Conservation (phyloP, 2,888 invertebrate genomes). For the Apotomis betuletana region DNA sequence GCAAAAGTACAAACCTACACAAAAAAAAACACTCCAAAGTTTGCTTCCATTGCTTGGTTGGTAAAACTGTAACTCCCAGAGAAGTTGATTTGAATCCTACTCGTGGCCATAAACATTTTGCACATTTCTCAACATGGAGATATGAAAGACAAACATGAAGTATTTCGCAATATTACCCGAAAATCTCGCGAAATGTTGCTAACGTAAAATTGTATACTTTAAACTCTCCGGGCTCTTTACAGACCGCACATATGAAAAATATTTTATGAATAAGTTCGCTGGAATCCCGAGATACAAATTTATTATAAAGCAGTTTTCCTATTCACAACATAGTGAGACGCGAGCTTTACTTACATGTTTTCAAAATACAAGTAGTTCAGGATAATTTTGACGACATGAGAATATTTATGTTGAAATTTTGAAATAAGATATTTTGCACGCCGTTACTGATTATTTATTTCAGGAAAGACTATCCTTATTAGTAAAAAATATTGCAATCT, state of each 20-base stretch:
- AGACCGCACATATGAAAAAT: constrained; percentile 2
- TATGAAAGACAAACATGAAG: not conserved
- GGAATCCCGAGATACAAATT: constrained; percentile 1
- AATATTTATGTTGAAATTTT: no score
- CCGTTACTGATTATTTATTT: no score
- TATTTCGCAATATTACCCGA: not conserved
- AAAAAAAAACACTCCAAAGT: no score
- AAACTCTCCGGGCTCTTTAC: not conserved
- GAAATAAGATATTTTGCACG: no score
- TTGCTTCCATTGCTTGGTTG: no score
- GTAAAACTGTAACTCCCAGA: no score
- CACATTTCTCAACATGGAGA: not conserved
- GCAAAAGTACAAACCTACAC: no score
- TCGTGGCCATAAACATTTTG: no score
- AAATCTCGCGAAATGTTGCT: not conserved
- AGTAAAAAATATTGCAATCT: no score
- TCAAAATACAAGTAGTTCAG: not conserved
- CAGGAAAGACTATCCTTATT: no score
- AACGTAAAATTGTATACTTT: constrained; percentile 18
- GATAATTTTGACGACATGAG: not conserved
- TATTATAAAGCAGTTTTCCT: constrained; percentile 3
- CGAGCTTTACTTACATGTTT: not conserved
- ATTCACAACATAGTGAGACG: not conserved
- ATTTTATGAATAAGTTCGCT: constrained; percentile 19
- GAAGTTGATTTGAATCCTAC: no score